phyloP scores from a whole-genome alignment of 1,140 invertebrate species.

The Hyles euphorbiae region DNA sequence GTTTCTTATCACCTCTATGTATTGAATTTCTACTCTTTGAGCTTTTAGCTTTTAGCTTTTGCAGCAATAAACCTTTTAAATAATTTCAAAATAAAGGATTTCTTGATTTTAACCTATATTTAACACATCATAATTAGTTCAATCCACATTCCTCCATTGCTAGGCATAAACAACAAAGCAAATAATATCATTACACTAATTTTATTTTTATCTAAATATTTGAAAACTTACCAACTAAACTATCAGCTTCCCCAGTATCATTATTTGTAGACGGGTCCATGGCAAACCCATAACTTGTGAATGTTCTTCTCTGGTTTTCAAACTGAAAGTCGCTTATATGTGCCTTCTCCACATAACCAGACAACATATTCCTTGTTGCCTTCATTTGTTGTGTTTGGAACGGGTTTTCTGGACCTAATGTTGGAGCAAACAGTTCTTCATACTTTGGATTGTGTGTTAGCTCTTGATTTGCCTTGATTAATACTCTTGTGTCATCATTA shows the following conservation, averaged over 20 bases:
- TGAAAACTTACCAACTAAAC: conserved; percentile 79
- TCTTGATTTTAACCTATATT: no score
- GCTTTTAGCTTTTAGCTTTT: no score
- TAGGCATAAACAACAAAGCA: no score
- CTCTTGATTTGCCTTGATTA: conserved; percentile 82
- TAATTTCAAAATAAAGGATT: no score
- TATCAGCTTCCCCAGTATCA: conserved; percentile 77
- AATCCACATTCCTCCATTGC: no score
- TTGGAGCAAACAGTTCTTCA: conserved; percentile 95
- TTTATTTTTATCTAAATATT: no score
- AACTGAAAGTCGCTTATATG: conserved; percentile 98
- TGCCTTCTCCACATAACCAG: conserved; percentile 96
- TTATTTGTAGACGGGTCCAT: conserved; percentile 92
- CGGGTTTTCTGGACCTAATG: conserved; percentile 91
- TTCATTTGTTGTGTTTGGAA: conserved; percentile 92
- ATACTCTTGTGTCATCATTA: conserved; percentile 57
- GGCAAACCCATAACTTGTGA: conserved; percentile 94
- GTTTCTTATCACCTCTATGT: no score
- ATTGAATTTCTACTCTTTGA: no score
- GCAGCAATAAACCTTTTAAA: no score
- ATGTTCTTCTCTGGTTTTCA: conserved; percentile 97
- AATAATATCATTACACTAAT: no score
- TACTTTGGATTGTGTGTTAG: conserved; percentile 95
- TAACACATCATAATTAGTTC: no score
- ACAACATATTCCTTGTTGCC: conserved; percentile 92